Percentiles rank a stretch among this genome's conserved stretches.
phyloP scores from a whole-genome alignment of 1,140 invertebrate genomes.

The Armadillidium nasatum region DNA sequence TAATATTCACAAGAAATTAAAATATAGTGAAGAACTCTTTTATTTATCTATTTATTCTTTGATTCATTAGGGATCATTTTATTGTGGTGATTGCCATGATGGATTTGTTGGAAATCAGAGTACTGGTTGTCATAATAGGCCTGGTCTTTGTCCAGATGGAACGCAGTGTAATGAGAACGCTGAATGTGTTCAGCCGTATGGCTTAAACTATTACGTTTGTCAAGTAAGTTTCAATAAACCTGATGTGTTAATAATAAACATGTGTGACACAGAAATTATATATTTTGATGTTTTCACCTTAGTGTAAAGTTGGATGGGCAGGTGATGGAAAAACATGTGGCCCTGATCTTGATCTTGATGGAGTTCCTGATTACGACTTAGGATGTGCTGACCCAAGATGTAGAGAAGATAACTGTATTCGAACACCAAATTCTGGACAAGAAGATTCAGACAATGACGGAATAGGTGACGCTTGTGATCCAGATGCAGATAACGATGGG shows the following conservation, averaged over 20 bases:
- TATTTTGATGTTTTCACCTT: background rate
- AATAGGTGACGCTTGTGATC: slow-evolving; percentile 84
- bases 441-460: slow-evolving; percentile 86
- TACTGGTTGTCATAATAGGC: slow-evolving; percentile 59
- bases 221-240: slow-evolving; percentile 50
- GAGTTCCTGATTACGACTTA: slow-evolving; percentile 75
- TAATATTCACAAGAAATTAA: background rate
- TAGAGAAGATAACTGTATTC: slow-evolving; percentile 73
- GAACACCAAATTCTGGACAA: slow-evolving; percentile 87
- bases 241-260: background rate
- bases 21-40: no score
- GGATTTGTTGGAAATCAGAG: slow-evolving; percentile 66
- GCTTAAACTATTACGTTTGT: slow-evolving; percentile 53
- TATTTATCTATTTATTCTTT: no score
- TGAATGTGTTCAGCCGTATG: slow-evolving; percentile 58
- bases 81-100: slow-evolving; percentile 59
- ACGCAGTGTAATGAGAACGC: slow-evolving; percentile 68
- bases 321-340: slow-evolving; percentile 81
- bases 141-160: slow-evolving; percentile 65
- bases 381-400: slow-evolving; percentile 65
- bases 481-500: slow-evolving; percentile 86
- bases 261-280: no score
- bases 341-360: slow-evolving; percentile 78
- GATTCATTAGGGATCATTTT: slow-evolving; percentile 58
- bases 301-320: slow-evolving; percentile 82